phyloP scores from a whole-genome alignment of 2,113 vertebrate genomes.

The Apodemus speciosus region DNA sequence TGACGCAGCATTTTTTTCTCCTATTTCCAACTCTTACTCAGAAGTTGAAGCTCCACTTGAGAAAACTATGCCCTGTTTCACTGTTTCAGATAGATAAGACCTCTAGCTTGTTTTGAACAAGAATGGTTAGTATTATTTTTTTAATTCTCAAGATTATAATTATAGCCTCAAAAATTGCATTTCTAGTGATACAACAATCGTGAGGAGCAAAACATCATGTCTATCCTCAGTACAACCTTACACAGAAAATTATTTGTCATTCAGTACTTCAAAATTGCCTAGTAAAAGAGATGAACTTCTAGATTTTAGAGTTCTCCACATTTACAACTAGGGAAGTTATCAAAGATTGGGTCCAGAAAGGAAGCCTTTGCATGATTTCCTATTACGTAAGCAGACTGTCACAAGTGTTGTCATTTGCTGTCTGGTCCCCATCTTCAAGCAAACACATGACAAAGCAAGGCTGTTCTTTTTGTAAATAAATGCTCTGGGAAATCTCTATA shows the following conservation, averaged over 20 bases:
- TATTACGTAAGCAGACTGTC: slow-evolving; percentile 4
- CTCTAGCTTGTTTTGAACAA: slow-evolving; percentile 39
- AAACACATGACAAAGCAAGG: not conserved
- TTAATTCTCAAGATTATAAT: slow-evolving; percentile 12
- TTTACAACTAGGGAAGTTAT: not conserved
- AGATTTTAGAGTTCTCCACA: not conserved
- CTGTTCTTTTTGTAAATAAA: not conserved
- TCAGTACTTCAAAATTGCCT: not conserved
- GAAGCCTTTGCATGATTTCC: not conserved
- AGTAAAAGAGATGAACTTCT: not conserved
- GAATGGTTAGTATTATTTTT: slow-evolving; percentile 17
- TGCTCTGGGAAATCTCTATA: slow-evolving; percentile 34
- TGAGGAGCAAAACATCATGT: not conserved
- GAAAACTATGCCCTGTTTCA: slow-evolving; percentile 11
- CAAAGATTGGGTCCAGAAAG: not conserved
- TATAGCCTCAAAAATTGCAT: slow-evolving; percentile 22
- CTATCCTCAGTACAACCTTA: not conserved
- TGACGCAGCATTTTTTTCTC: slow-evolving; percentile 56
- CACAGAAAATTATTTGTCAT: not conserved
- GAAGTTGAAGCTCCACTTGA: not conserved
- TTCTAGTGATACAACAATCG: not conserved
- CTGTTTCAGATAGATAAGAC: slow-evolving; percentile 56
- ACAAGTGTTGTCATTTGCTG: slow-evolving; percentile 16
- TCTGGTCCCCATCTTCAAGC: slow-evolving; percentile 25
- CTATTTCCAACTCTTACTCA: slow-evolving; percentile 50